A percentile compares a stretch with the other conserved stretches of the same genome.
phyloP scores from a whole-genome alignment of 2,888 invertebrate genomes.

The Coelinius sp. region DNA sequence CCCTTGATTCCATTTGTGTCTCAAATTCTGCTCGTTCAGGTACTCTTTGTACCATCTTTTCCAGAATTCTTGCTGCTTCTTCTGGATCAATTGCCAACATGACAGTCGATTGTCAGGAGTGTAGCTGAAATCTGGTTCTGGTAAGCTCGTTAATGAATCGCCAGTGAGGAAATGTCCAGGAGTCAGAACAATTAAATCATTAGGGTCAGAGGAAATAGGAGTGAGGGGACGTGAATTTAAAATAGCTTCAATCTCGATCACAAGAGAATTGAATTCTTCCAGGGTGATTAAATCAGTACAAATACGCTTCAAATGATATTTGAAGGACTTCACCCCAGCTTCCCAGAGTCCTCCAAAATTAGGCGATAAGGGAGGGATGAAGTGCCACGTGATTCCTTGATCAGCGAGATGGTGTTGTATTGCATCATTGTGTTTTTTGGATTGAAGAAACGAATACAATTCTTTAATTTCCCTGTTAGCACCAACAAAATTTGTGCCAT shows the following conservation, averaged over 20 bases:
- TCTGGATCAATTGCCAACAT: conserved; percentile 39
- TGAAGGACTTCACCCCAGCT: conserved; percentile 50
- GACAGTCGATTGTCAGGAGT: conserved; percentile 38
- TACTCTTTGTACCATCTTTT: conserved; percentile 41
- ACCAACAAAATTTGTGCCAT: not conserved
- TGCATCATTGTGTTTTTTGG: not conserved
- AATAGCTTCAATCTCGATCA: conserved; percentile 38
- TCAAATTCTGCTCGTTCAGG: conserved; percentile 30
- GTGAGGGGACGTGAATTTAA: conserved; percentile 41
- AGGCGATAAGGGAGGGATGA: conserved; percentile 51
- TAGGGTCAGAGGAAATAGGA: conserved; percentile 36
- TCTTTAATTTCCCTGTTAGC: not conserved
- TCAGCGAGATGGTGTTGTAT: not conserved
- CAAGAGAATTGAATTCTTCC: conserved; percentile 46
- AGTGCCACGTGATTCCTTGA: conserved; percentile 50
- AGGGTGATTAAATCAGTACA: conserved; percentile 40
- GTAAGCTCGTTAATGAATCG: conserved; percentile 35
- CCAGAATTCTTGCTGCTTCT: conserved; percentile 41
- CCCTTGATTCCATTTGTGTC: conserved; percentile 34
- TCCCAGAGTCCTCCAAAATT: conserved; percentile 55
- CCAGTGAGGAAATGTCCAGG: conserved; percentile 44
- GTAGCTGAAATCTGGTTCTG: conserved; percentile 22
- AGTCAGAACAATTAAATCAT: conserved; percentile 31
- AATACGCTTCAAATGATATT: conserved; percentile 44
- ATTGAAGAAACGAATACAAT: not conserved